Conservation (phyloP, 2,888 invertebrate genomes). For the Leucania comma region DNA sequence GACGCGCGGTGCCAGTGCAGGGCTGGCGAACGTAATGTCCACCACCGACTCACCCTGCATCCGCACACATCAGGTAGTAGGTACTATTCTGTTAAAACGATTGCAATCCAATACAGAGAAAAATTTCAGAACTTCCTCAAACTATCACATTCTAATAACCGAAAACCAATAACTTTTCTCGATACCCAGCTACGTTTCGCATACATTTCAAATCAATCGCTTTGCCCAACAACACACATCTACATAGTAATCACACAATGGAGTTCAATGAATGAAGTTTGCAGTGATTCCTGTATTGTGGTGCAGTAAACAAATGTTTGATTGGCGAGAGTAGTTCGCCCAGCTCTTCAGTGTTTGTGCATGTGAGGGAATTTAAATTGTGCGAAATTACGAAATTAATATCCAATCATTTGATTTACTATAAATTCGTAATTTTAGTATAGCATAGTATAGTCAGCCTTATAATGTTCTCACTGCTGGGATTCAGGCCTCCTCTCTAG, state of each 20-base stretch:
- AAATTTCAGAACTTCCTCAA: background rate
- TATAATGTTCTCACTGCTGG: no score
- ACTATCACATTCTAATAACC: slow-evolving; percentile 12
- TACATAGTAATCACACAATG: slow-evolving; percentile 48
- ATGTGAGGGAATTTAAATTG: background rate
- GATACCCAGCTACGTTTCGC: background rate
- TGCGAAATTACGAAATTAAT: slow-evolving; percentile 16
- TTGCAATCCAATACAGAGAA: background rate
- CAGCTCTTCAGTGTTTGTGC: slow-evolving; percentile 5
- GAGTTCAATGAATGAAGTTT: slow-evolving; percentile 34
- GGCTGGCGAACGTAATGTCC: no score
- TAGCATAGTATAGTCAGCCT: no score
- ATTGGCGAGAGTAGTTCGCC: slow-evolving; percentile 7
- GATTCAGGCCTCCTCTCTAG: no score
- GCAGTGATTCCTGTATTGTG: slow-evolving; percentile 42
- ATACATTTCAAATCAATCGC: slow-evolving; percentile 11
- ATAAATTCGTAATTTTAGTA: background rate
- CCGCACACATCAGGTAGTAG: no score
- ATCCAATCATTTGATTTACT: background rate
- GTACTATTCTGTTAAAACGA: background rate
- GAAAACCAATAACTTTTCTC: slow-evolving; percentile 27
- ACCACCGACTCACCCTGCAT: no score
- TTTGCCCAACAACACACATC: slow-evolving; percentile 14
- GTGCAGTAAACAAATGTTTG: slow-evolving; percentile 36
- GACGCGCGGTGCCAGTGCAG: no score